phyloP scores from a whole-genome alignment of 2,888 invertebrate genomes.

The Eurytoma californica region DNA sequence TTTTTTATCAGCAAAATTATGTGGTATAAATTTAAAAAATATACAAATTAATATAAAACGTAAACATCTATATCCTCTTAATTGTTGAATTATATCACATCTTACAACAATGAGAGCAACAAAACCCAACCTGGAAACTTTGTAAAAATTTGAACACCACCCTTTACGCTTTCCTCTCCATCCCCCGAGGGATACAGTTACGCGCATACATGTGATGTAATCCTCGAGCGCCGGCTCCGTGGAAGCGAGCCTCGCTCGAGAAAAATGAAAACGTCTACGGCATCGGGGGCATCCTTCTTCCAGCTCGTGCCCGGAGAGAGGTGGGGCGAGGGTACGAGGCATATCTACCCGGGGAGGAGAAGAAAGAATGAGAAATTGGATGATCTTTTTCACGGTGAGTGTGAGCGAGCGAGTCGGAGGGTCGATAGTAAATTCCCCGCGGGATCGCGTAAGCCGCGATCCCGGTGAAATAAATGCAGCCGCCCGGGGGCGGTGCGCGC shows the following conservation, averaged over 20 bases:
- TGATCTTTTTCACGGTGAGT: slow-evolving; percentile 49
- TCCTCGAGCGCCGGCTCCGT: background rate
- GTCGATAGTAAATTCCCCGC: slow-evolving; percentile 45
- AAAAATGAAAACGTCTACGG: slow-evolving; percentile 39
- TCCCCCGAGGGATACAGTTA: no score
- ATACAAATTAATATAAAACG: background rate
- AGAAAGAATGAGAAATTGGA: slow-evolving; percentile 51
- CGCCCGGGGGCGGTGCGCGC: background rate
- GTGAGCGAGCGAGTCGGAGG: slow-evolving; percentile 5
- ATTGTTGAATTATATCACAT: no score
- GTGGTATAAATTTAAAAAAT: no score
- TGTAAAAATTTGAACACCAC: background rate
- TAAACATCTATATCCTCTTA: no score
- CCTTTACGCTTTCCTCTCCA: background rate
- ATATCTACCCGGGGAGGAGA: background rate
- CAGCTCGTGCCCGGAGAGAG: background rate
- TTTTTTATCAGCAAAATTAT: no score
- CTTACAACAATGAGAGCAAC: no score
- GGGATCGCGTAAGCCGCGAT: slow-evolving; percentile 11
- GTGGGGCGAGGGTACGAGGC: background rate
- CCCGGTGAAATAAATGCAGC: slow-evolving; percentile 35
- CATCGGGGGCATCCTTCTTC: slow-evolving; percentile 19
- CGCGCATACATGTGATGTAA: background rate
- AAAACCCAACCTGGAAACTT: no score
- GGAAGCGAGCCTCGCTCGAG: background rate